These are phyloP conservation scores for Brachionichthys hirsutus DNA, from an alignment of 2,113 vertebrate species.

Conservation along the genomic window DNA sequence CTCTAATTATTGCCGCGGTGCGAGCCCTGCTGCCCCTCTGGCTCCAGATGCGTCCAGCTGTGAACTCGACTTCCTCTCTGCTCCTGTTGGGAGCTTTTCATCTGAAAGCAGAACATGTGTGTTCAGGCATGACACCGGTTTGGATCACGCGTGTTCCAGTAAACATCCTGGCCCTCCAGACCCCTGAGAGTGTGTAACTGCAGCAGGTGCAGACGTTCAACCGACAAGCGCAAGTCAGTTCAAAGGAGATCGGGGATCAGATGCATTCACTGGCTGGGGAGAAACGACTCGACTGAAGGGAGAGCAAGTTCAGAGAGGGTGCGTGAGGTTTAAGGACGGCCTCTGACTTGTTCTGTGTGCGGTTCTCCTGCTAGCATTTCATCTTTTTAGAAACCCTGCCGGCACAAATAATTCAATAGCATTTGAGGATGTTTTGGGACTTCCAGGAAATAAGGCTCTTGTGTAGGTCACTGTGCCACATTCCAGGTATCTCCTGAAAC, in stretches of 20 bases:
- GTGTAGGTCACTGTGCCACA: constrained; percentile 20
- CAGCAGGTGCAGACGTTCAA: neutral
- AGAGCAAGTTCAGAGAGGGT: no score
- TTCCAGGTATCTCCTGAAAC: neutral
- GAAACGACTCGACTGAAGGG: no score
- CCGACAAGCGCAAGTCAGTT: no score
- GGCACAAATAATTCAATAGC: constrained; percentile 25
- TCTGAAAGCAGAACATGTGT: neutral
- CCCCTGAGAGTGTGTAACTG: neutral
- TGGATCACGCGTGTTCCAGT: neutral
- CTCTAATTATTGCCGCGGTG: neutral
- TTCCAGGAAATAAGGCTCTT: neutral
- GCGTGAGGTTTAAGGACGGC: no score
- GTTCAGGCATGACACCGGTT: neutral
- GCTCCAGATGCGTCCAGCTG: constrained; percentile 22
- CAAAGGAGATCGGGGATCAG: no score
- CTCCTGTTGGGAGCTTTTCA: neutral
- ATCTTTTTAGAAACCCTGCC: neutral
- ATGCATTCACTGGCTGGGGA: constrained; percentile 1
- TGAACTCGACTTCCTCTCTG: constrained; percentile 20
- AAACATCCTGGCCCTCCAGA: constrained; percentile 14
- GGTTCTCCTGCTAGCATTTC: neutral
- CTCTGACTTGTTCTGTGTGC: neutral
- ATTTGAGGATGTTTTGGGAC: neutral
- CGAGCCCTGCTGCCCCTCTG: neutral